Percentiles rank a stretch among this genome's conserved stretches.
Conservation (phyloP, 1,140 invertebrate species). For the Lordiphosa collinella region DNA sequence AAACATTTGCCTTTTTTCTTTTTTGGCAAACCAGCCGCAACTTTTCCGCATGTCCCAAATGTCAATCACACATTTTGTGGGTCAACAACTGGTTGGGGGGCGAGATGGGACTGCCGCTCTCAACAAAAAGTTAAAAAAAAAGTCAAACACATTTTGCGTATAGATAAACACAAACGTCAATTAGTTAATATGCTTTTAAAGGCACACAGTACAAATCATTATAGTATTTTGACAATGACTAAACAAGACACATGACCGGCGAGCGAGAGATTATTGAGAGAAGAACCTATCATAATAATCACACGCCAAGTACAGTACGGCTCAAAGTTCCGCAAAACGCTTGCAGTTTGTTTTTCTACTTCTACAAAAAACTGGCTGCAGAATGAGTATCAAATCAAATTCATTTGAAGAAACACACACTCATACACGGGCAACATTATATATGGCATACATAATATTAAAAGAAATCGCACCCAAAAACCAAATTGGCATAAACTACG, state of each 20-base stretch:
- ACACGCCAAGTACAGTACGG: constrained; percentile 39
- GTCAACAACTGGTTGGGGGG: constrained; percentile 7
- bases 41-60: constrained; percentile 46
- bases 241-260: constrained; percentile 30
- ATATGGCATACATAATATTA: constrained; percentile 69
- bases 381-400: constrained; percentile 58
- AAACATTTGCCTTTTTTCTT: constrained; percentile 49
- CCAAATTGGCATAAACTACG: constrained; percentile 73
- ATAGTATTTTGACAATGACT: constrained; percentile 27
- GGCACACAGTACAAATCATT: constrained; percentile 7
- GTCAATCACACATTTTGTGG: constrained; percentile 54
- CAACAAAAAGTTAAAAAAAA: neutral
- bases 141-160: constrained; percentile 28
- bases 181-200: constrained; percentile 67
- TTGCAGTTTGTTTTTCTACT: constrained; percentile 29
- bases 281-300: constrained; percentile 12
- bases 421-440: constrained; percentile 19
- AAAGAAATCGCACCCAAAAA: constrained; percentile 69
- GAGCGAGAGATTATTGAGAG: neutral
- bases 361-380: constrained; percentile 5
- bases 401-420: constrained; percentile 45
- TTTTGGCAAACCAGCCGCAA: constrained; percentile 11
- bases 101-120: neutral
- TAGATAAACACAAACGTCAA: constrained; percentile 68
- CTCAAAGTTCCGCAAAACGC: constrained; percentile 26